These are phyloP conservation scores for Sebastes baramenuke DNA, from an alignment of 2,797 vertebrate genomes.

Conservation along the genomic window DNA sequence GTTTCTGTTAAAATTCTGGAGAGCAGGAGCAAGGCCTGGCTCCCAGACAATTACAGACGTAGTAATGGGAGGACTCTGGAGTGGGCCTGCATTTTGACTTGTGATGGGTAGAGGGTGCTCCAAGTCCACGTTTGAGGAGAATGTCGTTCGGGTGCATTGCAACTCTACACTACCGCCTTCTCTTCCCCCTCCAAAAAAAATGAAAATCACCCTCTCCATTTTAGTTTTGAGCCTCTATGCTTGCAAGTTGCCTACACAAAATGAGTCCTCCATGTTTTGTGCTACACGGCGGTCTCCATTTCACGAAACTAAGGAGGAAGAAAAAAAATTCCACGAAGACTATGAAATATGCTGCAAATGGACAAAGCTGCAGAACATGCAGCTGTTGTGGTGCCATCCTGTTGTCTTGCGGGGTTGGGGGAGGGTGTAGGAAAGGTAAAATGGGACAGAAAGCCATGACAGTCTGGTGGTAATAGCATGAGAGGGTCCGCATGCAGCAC, in stretches of 20 bases:
- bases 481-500: slow-evolving; percentile 64
- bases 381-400: slow-evolving; percentile 66
- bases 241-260: slow-evolving; percentile 72
- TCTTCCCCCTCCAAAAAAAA: slow-evolving; percentile 23
- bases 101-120: slow-evolving; percentile 90
- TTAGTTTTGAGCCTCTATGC: slow-evolving; percentile 70
- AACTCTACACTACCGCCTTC: slow-evolving; percentile 18
- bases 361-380: slow-evolving; percentile 62
- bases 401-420: slow-evolving; percentile 45
- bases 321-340: slow-evolving; percentile 16
- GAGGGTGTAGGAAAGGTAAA: slow-evolving; percentile 55
- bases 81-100: slow-evolving; percentile 64
- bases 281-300: slow-evolving; percentile 26
- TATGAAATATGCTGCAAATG: slow-evolving; percentile 43
- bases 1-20: slow-evolving; percentile 86
- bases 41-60: slow-evolving; percentile 56
- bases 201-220: slow-evolving; percentile 76
- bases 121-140: slow-evolving; percentile 80
- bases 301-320: slow-evolving; percentile 24
- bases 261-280: slow-evolving; percentile 73
- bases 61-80: slow-evolving; percentile 15
- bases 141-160: neutral
- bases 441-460: slow-evolving; percentile 63
- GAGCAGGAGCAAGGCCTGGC: slow-evolving; percentile 70
- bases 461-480: slow-evolving; percentile 63